Conservation (phyloP, 2,797 vertebrate species). For the Epinephelus coioides region DNA sequence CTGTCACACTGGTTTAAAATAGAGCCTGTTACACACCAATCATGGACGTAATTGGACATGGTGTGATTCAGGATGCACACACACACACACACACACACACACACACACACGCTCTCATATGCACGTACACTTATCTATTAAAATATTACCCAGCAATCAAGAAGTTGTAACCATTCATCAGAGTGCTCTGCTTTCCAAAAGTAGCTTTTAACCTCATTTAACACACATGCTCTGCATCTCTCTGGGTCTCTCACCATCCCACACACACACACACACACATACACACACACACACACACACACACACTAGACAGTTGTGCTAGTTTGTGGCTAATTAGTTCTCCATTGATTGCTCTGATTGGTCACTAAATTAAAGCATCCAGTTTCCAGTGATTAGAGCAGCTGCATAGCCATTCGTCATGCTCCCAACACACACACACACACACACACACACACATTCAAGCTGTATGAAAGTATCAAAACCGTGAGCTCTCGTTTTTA, state of each 20-base stretch:
- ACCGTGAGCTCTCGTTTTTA: too few species aligned
- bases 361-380: constrained; percentile 66
- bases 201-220: constrained; percentile 72
- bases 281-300: neutral
- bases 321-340: constrained; percentile 68
- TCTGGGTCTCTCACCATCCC: neutral
- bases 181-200: constrained; percentile 72
- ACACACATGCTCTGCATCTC: neutral
- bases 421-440: neutral
- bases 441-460: neutral
- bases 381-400: constrained; percentile 55
- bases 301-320: constrained; percentile 33
- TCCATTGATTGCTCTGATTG: constrained; percentile 65
- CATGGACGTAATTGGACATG: constrained; percentile 54
- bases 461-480: too few species aligned
- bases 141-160: constrained; percentile 51
- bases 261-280: neutral
- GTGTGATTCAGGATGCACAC: constrained; percentile 32
- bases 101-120: neutral
- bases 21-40: constrained; percentile 57
- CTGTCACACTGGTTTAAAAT: constrained; percentile 49
- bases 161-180: constrained; percentile 60
- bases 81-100: constrained; percentile 25
- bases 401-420: constrained; percentile 47
- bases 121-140: constrained; percentile 33